Conservation (phyloP, 2,888 invertebrate genomes). For the Caenorhabditis angaria region DNA sequence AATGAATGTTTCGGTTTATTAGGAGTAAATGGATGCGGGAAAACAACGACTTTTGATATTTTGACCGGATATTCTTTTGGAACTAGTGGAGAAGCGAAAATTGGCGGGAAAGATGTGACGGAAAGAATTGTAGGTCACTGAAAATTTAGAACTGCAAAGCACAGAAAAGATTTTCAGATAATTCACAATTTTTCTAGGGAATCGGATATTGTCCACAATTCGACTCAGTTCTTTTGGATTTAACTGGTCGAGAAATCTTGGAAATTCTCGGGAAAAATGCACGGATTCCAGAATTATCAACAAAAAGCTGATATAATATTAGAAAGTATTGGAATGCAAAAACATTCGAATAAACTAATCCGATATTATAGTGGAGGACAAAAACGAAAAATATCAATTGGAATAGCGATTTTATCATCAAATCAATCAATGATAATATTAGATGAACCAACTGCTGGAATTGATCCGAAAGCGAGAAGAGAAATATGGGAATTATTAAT, state of each 20-base stretch:
- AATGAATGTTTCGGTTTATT: slow-evolving; percentile 70
- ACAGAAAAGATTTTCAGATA: no score
- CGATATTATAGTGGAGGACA: slow-evolving; percentile 79
- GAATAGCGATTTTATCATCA: slow-evolving; percentile 81
- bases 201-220: slow-evolving; percentile 71
- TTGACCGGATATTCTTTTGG: slow-evolving; percentile 61
- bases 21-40: slow-evolving; percentile 68
- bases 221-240: slow-evolving; percentile 64
- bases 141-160: no score
- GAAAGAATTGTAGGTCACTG: not conserved
- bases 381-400: slow-evolving; percentile 83
- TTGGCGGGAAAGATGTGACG: not conserved
- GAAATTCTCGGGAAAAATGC: slow-evolving; percentile 56
- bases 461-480: slow-evolving; percentile 78
- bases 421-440: slow-evolving; percentile 80
- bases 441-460: slow-evolving; percentile 73
- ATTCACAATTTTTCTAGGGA: no score
- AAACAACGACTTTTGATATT: slow-evolving; percentile 71
- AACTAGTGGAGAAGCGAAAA: not conserved
- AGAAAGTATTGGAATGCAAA: slow-evolving; percentile 43
- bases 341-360: slow-evolving; percentile 46
- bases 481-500: slow-evolving; percentile 75
- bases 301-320: slow-evolving; percentile 53
- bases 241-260: slow-evolving; percentile 65
- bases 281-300: slow-evolving; percentile 47